Evolutionary conservation across 1,140 invertebrate genomes (phyloP), one percentile per base, ranked within the genome.

Genomic region (Zaprionus ghesquierei): DNA sequence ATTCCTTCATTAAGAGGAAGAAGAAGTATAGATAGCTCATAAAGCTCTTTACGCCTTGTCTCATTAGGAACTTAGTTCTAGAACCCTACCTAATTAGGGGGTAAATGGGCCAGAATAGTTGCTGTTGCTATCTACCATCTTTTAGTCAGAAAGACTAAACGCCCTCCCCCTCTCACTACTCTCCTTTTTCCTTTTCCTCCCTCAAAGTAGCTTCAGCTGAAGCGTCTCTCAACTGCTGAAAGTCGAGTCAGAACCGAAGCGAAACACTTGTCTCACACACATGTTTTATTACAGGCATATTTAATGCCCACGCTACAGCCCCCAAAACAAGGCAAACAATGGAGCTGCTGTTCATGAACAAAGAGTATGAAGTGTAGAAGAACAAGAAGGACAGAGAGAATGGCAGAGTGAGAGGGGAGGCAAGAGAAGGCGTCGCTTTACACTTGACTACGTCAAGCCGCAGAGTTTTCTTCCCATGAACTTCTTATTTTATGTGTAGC

Each of bases 381-480:
- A n/a, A 25, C 23, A 9, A 6, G 20, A 12, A n/a, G 15, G 27
- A 38, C 15, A 22, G n/a, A 20, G 22, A 8, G 31, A 35, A 46
- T 20, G 54, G 1, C 18, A 22, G 13, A 4, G 15, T 3, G 18
- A 41, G 54, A 5, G 20, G 9, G 9, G n/a, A 15, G 15, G 35
- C 5, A 8, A 1, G 1, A 35, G 29, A 15, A 56, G 65, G 54
- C 44, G 64, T 44, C 12, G 35, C 61, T 66, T 87, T 70, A 87
- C 81, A 86, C 79, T 82, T 75, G 78, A 77, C 79, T 82, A 81
- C 62, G 50, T 51, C 49, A 64, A 62, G 65, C 49, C 58, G 38
- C 77, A 44, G 74, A 66, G 75, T 86, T 86, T 85, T 56, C 75
- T 86, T 86, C 81, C 81, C 81, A 86, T 86, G 81, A 86, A 87